Evolutionary conservation across 2,113 vertebrate species (phyloP), one percentile per base, ranked within the genome.

Genomic region (Leptodactylus fuscus): DNA sequence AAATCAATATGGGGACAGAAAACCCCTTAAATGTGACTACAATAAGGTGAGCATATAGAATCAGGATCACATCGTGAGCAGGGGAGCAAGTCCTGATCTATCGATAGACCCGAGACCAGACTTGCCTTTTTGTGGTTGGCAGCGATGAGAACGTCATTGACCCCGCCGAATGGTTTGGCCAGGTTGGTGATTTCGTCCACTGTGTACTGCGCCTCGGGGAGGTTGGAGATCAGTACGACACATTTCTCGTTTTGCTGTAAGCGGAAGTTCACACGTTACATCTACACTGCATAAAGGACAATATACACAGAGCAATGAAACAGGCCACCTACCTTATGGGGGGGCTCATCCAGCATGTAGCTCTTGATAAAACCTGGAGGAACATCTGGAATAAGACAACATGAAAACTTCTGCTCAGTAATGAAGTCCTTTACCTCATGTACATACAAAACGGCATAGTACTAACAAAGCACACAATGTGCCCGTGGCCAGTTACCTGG

Each of bases 101-200:
- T n/a, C n/a, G n/a, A n/a, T n/a, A n/a, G n/a, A n/a, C n/a, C n/a
- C 12, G 46, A 48, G 46, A 13, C 13, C 8, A 15, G 46, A 48
- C 12, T 48, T 94, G 95, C 96, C 95, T 95, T 94, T 27, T 92
- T 90, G 67, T 96, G 94, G 34, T 91, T 93, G 20, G 94, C 90
- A 2, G 94, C 84, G 87, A 96, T 85, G 7, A 95, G 89, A 81
- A 94, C 81, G 70, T 92, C 92, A 58, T 87, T 92, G 41, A 90
- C 77, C 1, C 91, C 90, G 27, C 95, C 96, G 75, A 95, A 94
- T 0, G 95, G 94, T 86, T 92, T 94, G 27, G 93, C 92, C 4
- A 96, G 88, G 82, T 94, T 95, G 48, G 82, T 89, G 60, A 96
- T 85, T 41, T 96, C 95, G 41, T 96, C 94, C 18, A 91, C 79